These are phyloP conservation scores for Tubulanus polymorphus DNA, from an alignment of 2,888 invertebrate species.

Conservation along the genomic window DNA sequence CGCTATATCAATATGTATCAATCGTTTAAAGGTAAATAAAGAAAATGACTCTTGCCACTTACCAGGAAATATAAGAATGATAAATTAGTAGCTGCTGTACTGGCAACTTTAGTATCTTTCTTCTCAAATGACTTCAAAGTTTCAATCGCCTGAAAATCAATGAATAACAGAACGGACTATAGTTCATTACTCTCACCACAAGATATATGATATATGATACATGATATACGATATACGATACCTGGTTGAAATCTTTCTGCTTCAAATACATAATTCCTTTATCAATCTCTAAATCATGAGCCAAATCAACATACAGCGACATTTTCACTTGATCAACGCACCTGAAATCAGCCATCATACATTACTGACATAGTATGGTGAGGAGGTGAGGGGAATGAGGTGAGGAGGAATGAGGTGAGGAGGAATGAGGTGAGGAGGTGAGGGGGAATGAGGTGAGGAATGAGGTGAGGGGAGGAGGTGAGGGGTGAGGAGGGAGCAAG, in stretches of 20 bases:
- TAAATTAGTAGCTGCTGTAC: conserved; percentile 79
- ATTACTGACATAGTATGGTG: not conserved
- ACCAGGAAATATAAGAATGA: conserved; percentile 79
- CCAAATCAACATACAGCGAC: conserved; percentile 77
- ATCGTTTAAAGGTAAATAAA: too few species aligned
- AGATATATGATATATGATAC: too few species aligned
- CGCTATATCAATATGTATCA: too few species aligned
- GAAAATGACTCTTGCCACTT: too few species aligned
- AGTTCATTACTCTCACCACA: not conserved
- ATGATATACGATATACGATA: too few species aligned
- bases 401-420: not conserved
- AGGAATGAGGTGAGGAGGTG: not conserved
- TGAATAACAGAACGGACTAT: conserved; percentile 6
- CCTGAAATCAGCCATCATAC: conserved; percentile 62
- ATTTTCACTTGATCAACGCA: conserved; percentile 91
- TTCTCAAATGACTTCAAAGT: conserved; percentile 82
- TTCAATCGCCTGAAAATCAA: conserved; percentile 67
- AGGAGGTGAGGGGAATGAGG: not conserved
- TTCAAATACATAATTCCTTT: conserved; percentile 82
- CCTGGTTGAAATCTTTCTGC: conserved; percentile 68
- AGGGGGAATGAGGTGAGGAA: not conserved
- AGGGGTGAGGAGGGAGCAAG: not conserved
- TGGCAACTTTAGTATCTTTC: conserved; percentile 74
- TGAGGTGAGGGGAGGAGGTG: not conserved
- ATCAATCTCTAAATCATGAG: conserved; percentile 84